Percentiles rank a stretch among this genome's conserved stretches.
Evolutionary conservation across 2,113 vertebrate species (phyloP).

Genomic region (Scomber scombrus): DNA sequence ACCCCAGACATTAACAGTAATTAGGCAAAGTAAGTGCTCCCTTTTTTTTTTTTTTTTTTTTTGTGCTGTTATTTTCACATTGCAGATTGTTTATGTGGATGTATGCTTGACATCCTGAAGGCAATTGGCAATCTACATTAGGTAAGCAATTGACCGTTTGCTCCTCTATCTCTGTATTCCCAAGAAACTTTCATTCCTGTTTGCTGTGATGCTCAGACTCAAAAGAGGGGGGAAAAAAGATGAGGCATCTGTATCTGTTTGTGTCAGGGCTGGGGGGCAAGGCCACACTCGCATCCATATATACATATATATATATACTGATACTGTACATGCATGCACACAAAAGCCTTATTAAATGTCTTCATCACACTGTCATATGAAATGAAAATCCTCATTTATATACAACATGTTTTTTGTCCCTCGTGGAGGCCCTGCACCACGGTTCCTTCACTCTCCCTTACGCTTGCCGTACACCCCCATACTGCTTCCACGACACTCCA

Average conservation of each 20-base stretch:
- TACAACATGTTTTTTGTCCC: constrained; percentile 54
- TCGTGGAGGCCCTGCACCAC: constrained; percentile 10
- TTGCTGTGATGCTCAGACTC: constrained; percentile 20
- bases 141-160: constrained; percentile 34
- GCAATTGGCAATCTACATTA: constrained; percentile 40
- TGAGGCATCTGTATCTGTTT: constrained; percentile 1
- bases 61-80: constrained; percentile 43
- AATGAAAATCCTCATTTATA: constrained; percentile 76
- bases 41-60: constrained; percentile 21
- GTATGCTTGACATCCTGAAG: constrained; percentile 21
- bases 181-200: background rate
- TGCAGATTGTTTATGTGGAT: constrained; percentile 39
- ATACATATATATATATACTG: background rate
- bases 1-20: constrained; percentile 71
- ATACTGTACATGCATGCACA: constrained; percentile 23
- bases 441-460: constrained; percentile 20
- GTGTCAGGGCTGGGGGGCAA: constrained; percentile 9
- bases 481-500: constrained; percentile 22
- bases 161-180: constrained; percentile 36
- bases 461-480: constrained; percentile 6
- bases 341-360: constrained; percentile 48
- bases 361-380: constrained; percentile 58
- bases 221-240: constrained; percentile 4
- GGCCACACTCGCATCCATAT: constrained; percentile 7
- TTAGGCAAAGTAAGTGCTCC: constrained; percentile 70